These are phyloP conservation scores for Thunnus maccoyii DNA, from an alignment of 2,113 vertebrate genomes.

Conservation along the genomic window DNA sequence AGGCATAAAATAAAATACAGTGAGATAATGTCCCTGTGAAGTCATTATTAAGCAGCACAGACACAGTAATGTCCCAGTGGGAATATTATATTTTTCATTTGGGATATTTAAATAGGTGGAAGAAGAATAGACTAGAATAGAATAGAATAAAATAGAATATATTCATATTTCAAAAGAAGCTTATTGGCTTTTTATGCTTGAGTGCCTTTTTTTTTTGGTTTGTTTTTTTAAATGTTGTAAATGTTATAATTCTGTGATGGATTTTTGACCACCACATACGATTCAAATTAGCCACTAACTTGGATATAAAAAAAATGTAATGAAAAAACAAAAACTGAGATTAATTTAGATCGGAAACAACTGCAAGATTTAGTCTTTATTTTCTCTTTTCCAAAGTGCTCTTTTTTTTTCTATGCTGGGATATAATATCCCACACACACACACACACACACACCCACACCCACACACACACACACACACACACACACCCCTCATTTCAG, in stretches of 20 bases:
- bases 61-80: slow-evolving; percentile 40
- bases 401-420: not conserved
- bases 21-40: slow-evolving; percentile 1
- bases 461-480: too few species aligned
- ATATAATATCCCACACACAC: not conserved
- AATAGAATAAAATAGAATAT: not conserved
- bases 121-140: not conserved
- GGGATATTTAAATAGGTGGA: slow-evolving; percentile 34
- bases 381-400: not conserved
- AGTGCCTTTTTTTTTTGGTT: not conserved
- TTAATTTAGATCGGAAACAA: not conserved
- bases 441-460: too few species aligned
- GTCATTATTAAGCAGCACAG: slow-evolving; percentile 41
- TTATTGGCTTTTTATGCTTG: not conserved
- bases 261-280: not conserved
- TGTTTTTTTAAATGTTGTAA: not conserved
- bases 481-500: not conserved
- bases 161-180: not conserved
- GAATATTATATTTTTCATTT: slow-evolving; percentile 41
- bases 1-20: not conserved
- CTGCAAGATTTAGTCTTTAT: not conserved
- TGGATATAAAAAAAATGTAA: not conserved
- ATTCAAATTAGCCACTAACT: not conserved
- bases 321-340: not conserved
- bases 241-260: not conserved